Evolutionary conservation across 2,888 invertebrate genomes (phyloP).

Genomic region (Tinea pellionella): DNA sequence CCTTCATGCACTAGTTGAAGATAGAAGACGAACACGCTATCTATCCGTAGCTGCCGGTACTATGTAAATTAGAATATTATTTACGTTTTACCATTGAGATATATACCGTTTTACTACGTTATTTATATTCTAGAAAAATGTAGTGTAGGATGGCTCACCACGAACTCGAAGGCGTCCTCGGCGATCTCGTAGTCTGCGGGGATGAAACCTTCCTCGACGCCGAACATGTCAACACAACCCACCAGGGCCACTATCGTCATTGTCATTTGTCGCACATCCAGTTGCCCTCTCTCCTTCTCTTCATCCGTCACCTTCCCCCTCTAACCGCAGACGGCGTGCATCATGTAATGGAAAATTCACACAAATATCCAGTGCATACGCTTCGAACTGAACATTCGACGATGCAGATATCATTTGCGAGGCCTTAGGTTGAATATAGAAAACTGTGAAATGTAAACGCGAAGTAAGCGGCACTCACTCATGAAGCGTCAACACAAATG

Average conservation of each 20-base stretch:
- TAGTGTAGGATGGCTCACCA: conserved; percentile 29
- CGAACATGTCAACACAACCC: conserved; percentile 47
- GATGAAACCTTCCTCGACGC: conserved; percentile 53
- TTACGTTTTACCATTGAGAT: too few species aligned
- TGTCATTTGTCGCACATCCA: too few species aligned
- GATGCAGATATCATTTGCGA: too few species aligned
- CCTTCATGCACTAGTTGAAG: not conserved
- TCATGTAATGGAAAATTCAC: not conserved
- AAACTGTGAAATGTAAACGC: too few species aligned
- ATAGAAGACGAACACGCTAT: not conserved
- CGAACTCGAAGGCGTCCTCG: conserved; percentile 59
- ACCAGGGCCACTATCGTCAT: not conserved
- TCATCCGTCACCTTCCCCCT: not conserved
- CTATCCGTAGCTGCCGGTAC: not conserved
- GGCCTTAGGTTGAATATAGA: too few species aligned
- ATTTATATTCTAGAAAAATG: conserved; percentile 12
- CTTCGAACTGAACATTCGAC: too few species aligned
- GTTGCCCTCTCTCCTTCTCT: not conserved
- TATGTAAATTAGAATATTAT: conserved; percentile 20
- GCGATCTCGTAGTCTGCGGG: conserved; percentile 56
- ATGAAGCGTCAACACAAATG: too few species aligned
- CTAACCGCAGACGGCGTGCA: not conserved
- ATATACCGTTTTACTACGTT: too few species aligned
- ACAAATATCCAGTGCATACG: too few species aligned
- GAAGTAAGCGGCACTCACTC: too few species aligned